Base-by-base conservation (phyloP, 1,140 invertebrate genomes). In the Drosophila elegans region DNA sequence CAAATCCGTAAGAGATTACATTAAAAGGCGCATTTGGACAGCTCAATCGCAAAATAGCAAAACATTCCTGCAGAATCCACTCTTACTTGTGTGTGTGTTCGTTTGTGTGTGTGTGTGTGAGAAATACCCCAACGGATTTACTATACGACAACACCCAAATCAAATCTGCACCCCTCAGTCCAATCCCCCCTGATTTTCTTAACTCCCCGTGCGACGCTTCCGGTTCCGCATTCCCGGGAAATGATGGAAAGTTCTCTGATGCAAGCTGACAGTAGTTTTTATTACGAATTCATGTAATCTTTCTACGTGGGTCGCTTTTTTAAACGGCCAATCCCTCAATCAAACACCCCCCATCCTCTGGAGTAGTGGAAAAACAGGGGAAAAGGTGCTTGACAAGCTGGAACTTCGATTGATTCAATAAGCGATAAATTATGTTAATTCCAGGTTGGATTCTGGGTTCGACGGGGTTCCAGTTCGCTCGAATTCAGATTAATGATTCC, bases 1-100 rank as follows among this genome's bases (percentile, higher is more conserved):
- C 84, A 86, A 86, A 86, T 86, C 83, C 83, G 79, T 86, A 88
- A 89, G 83, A 86, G 83, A 86, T 86, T 88, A 86, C 83, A 86
- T 88, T 86, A 86, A 86, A 83, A 86, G 84, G 75, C 83, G 83
- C 83, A 86, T 89, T 86, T 83, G 83, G 83, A 86, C 83, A 86
- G 83, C 82, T 86, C 78, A 78, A 86, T 86, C 69, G 82, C 78
- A 86, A 86, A 72, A 86, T 80, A 84, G 72, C 62, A 85, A 63
- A 75, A 54, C 45, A 75, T 66, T 51, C 59, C 60, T 42, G 16
- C 44, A 12, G 49, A 4, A 55, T 60, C 45, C 13, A 42, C n/a
- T 49, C 21, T 7, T 7, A n/a, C 16, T 16, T 32, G 42, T 62
- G n/a, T 54, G 5, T 39, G 5, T 3, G 32, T 27, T 12, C 53